Evolutionary conservation across 2,113 vertebrate genomes (phyloP), one percentile per base, ranked within the genome.

Genomic region (Nothoprocta pentlandii): DNA sequence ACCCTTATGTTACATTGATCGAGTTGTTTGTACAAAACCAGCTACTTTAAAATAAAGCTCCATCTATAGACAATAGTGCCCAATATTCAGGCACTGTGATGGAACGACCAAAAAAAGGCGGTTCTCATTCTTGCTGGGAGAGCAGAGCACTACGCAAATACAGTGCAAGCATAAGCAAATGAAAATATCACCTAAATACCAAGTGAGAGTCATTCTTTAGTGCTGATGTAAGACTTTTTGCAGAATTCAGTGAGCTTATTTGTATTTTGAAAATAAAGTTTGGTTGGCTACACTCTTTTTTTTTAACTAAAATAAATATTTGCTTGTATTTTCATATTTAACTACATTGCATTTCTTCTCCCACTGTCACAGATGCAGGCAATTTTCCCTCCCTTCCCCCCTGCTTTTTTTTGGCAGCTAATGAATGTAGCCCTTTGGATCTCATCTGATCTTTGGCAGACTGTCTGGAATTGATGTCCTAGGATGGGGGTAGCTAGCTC

Each of bases 381-480:
- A 85, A 74, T 96, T 96, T 96, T 95, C 78, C 69, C 7, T 94
- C 79, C 90, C 92, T 95, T 82, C 91, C 95, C 73, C 70, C 89
- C 63, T 94, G 76, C 66, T 80, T 42, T 81, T 88, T 94, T 73
- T 96, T 97, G 82, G 85, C 94, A 97, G 78, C 85, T 92, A 80
- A 93, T 95, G 56, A 76, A 96, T 95, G 67, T 91, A 73, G 94
- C 94, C 89, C 95, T 95, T 94, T 96, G 71, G 93, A 92, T 97
- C 77, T 85, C 68, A 62, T 96, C 87, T 93, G 93, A 97, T 89
- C 93, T 91, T 94, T 92, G 95, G 90, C 90, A 96, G 94, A 77
- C 44, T 94, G 79, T 91, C 91, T 91, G 90, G 92, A 96, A 95
- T 58, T 83, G 78, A 92, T 96, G 74, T 92, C 85, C 97, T 94